A percentile compares a stretch with the other conserved stretches of the same genome.
Evolutionary conservation across 2,113 vertebrate species (phyloP).

Genomic region (Sitta europaea): DNA sequence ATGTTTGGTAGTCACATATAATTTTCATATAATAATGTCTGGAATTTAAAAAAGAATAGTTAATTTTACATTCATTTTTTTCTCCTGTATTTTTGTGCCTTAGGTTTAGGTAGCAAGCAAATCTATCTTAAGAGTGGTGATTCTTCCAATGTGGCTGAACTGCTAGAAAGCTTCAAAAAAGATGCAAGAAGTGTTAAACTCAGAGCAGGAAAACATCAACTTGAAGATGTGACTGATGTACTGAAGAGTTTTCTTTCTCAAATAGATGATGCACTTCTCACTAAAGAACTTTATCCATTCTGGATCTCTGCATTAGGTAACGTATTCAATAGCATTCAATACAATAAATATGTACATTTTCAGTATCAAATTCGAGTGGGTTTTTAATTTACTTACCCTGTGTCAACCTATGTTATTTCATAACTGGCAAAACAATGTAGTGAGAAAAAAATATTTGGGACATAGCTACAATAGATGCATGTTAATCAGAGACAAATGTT

Average conservation of each 20-base stretch:
- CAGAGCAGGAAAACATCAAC: constrained; percentile 82
- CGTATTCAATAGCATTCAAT: neutral
- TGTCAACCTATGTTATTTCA: neutral
- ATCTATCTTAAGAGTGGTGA: constrained; percentile 86
- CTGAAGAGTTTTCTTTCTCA: constrained; percentile 87
- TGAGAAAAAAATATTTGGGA: neutral
- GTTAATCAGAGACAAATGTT: neutral
- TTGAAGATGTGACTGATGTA: constrained; percentile 88
- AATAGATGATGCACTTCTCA: constrained; percentile 87
- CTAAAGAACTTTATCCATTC: constrained; percentile 95
- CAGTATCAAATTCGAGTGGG: neutral
- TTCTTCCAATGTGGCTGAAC: constrained; percentile 71
- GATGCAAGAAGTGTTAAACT: constrained; percentile 92
- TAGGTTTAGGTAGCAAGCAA: constrained; percentile 87
- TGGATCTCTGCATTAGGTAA: constrained; percentile 93
- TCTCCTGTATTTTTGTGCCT: neutral
- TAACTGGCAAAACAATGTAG: neutral
- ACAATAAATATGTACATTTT: neutral
- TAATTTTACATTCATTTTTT: neutral
- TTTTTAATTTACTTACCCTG: neutral
- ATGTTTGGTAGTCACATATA: neutral
- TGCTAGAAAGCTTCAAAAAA: constrained; percentile 85
- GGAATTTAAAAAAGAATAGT: neutral
- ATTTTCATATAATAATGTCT: neutral
- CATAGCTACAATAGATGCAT: neutral